Conservation (phyloP, 2,113 vertebrate genomes). For the Gymnocephalus cernua region DNA sequence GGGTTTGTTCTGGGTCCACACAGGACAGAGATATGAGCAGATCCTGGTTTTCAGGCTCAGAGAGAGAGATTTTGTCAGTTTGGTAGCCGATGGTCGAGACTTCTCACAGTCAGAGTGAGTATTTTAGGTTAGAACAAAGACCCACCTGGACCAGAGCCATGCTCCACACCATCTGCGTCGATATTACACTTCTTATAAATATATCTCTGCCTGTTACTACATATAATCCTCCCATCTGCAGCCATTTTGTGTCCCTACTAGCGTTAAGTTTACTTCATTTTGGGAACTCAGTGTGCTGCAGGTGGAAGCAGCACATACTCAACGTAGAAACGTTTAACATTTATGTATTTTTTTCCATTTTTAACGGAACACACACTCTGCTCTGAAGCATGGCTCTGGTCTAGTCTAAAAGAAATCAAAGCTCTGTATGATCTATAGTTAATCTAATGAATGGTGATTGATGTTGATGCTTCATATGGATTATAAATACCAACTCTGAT, state of each 20-base stretch:
- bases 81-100: conserved; percentile 26
- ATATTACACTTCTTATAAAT: no score
- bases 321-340: not conserved
- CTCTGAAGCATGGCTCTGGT: conserved; percentile 35
- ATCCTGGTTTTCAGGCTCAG: not conserved
- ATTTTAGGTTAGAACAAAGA: conserved; percentile 40
- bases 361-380: conserved; percentile 16
- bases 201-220: not conserved
- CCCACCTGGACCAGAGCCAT: conserved; percentile 22
- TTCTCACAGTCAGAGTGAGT: conserved; percentile 7
- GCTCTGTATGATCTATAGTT: conserved; percentile 48
- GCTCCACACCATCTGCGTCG: not conserved
- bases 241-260: not conserved
- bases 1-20: not conserved
- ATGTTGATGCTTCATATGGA: conserved; percentile 36
- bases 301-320: not conserved
- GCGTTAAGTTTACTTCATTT: not conserved
- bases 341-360: conserved; percentile 18
- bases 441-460: conserved; percentile 47
- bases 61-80: not conserved
- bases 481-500: conserved; percentile 51
- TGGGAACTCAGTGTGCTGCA: not conserved
- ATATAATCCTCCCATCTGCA: conserved; percentile 1
- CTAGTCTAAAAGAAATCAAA: conserved; percentile 4
- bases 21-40: not conserved